phyloP scores from a whole-genome alignment of 53 echinoderm and acorn worm species.

The Luidia sarsii region DNA sequence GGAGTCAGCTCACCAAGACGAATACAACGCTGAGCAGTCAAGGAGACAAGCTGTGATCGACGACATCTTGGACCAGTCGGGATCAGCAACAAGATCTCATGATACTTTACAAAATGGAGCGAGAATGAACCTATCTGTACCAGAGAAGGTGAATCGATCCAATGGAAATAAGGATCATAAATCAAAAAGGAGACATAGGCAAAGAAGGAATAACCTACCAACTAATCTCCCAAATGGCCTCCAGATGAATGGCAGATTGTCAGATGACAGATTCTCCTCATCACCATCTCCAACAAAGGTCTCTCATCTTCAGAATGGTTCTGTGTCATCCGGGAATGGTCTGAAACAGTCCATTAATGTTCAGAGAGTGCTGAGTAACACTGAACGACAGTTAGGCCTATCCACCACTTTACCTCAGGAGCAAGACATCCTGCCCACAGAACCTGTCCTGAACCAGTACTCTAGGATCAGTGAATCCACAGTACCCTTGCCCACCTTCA shows the following conservation, averaged over 20 bases:
- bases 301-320: neutral
- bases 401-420: constrained; percentile 23
- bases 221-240: neutral
- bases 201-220: neutral
- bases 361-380: neutral
- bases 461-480: no score
- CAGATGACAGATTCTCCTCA: no score
- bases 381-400: constrained; percentile 15
- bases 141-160: neutral
- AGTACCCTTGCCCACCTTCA: neutral
- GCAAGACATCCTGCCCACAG: neutral
- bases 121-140: no score
- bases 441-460: no score
- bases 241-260: no score
- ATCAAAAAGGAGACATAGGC: neutral
- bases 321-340: neutral
- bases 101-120: no score
- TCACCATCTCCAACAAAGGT: no score
- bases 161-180: neutral
- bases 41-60: constrained; percentile 24
- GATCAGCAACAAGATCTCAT: neutral
- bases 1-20: constrained; percentile 9
- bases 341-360: neutral
- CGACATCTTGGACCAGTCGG: constrained; percentile 3
- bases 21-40: constrained; percentile 13